Evolutionary conservation across 2,888 invertebrate species (phyloP), one percentile per base, ranked within the genome.

Genomic region (Carcina quercana): DNA sequence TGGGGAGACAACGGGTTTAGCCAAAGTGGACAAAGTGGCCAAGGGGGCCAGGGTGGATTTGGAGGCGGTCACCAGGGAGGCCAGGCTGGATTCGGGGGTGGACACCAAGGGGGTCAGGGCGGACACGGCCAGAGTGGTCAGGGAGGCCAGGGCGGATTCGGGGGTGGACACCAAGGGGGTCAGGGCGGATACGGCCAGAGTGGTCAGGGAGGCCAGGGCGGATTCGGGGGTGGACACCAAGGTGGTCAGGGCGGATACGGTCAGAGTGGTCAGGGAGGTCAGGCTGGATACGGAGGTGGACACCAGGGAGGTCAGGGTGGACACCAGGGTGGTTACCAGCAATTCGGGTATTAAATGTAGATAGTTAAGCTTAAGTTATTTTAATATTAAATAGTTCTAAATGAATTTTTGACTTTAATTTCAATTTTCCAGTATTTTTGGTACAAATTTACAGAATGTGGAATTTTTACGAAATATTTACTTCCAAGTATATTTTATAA

Each of bases 121-220:
- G 20, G 20, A 3, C 5, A 7, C 20, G n/a, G n/a, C n/a, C n/a
- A n/a, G n/a, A n/a, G n/a, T n/a, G n/a, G n/a, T n/a, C 8, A 20
- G 17, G 17, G 4, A 17, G 17, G n/a, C n/a, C n/a, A n/a, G n/a
- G n/a, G n/a, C 20, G n/a, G n/a, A n/a, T n/a, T n/a, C n/a, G n/a
- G n/a, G n/a, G n/a, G n/a, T n/a, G 20, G 20, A 5, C 20, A 20
- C 3, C 20, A 20, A 28, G 32, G 15, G 6, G 15, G 25, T 6
- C 28, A 20, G 10, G 32, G 32, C 24, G 42, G 45, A 2, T 40
- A 28, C 19, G 40, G 39, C 5, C 34, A 38, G 10, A 38, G 43
- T 7, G 38, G 42, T 1, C 25, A 31, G 2, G 35, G 41, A 1
- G 32, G 32, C 1, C 35, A 37, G 6, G 35, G 36, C 7, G 28